Base-by-base conservation (phyloP, 92 coral and sea anemone genomes). In the Porites cylindrica region DNA sequence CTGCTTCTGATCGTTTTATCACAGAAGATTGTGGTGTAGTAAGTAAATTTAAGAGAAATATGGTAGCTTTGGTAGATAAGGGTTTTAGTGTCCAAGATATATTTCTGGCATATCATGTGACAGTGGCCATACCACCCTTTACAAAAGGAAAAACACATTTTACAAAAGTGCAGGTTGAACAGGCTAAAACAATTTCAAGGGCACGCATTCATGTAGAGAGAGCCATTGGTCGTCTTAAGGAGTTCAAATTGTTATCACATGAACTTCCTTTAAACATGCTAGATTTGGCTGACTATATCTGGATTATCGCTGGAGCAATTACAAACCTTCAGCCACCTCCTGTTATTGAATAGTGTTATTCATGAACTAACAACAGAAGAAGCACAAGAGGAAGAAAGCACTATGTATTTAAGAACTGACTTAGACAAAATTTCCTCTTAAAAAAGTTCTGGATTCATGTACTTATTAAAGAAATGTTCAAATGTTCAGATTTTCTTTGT, bases 171-270 rank as follows among this genome's bases (percentile, higher is more conserved):
- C 78, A 74, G 61, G 78, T 74, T 74, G 62, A 74, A 74, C n/a
- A 74, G 61, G 61, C 78, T 13, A 74, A 74, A 50, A 74, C 78
- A 47, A 43, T 74, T 74, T 51, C 91, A 8, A 82, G 68, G 65
- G 87, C 89, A 10, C 72, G 90, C 62, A 87, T 85, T 62, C 90
- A 72, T 67, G 47, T 38, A 90, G 51, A 68, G 91, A 20, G 89
- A 77, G 89, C 87, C 70, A 86, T 86, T 20, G 76, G 93, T 21
- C 88, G 86, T 56, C 80, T 85, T 20, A 85, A 75, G 67, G 80
- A 77, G 81, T 67, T 89, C 81, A 60, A 51, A 18, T 70, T 85
- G 66, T 67, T 79, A 24, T 51, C 64, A 26, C 8, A 62, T 70
- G 80, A 74, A 61, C 60, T 90, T 73, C 88, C 93, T 50, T 71